Evolutionary conservation across 2,113 vertebrate genomes (phyloP).

Genomic region (Ciconia boyciana): DNA sequence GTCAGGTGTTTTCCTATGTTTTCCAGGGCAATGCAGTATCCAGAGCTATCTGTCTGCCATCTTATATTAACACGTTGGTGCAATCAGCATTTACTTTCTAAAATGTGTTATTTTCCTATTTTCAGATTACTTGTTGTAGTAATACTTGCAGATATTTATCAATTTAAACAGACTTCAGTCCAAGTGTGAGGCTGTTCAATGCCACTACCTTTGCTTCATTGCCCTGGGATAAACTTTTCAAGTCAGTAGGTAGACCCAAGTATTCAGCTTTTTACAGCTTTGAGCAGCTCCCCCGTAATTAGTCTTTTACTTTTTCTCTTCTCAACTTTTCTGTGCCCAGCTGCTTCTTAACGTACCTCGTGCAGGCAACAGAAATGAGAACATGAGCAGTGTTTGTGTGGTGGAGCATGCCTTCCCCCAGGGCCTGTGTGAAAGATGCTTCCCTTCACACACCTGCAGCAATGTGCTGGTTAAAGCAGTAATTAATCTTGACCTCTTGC

Average conservation of each 20-base stretch:
- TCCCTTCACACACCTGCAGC: neutral
- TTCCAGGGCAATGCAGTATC: neutral
- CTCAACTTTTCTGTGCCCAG: neutral
- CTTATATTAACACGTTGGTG: accelerated
- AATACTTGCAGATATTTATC: no score
- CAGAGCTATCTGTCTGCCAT: neutral
- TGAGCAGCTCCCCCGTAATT: neutral
- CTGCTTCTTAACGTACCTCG: accelerated
- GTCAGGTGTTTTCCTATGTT: neutral
- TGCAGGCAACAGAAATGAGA: neutral
- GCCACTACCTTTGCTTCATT: neutral
- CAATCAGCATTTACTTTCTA: neutral
- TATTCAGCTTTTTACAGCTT: neutral
- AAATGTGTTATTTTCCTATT: neutral
- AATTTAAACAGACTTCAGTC: no score
- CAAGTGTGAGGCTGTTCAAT: accelerated
- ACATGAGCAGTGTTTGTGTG: accelerated
- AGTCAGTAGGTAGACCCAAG: neutral
- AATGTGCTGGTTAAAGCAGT: neutral
- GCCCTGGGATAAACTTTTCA: neutral
- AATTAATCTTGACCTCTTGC: neutral
- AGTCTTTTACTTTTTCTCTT: neutral
- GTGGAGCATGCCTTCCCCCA: neutral
- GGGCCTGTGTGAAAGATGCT: neutral
- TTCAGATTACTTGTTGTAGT: neutral